A percentile compares a stretch with the other conserved stretches of the same genome.
Evolutionary conservation across 2,797 vertebrate genomes (phyloP).

Genomic region (Gymnothorax reevesii): DNA sequence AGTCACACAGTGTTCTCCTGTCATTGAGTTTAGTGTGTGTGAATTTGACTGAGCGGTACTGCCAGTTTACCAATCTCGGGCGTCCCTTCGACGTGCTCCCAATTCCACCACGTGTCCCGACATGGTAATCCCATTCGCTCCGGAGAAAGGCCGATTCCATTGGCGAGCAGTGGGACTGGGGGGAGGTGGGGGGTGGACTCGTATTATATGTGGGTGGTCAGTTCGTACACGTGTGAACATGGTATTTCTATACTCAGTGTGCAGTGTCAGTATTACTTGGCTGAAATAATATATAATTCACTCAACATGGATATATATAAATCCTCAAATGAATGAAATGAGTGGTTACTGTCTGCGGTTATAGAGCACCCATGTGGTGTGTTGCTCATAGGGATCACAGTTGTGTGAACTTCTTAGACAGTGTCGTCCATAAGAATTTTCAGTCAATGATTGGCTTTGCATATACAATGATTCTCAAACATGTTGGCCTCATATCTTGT

Average conservation of each 20-base stretch:
- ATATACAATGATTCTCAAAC: not conserved
- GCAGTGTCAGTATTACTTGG: not conserved
- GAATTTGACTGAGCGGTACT: not conserved
- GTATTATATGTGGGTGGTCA: slow-evolving; percentile 22
- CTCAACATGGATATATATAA: too few relatives aligned
- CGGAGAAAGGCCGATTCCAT: slow-evolving; percentile 20
- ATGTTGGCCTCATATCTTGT: not conserved
- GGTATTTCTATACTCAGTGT: not conserved
- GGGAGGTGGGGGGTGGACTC: slow-evolving; percentile 39
- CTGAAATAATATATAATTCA: too few relatives aligned
- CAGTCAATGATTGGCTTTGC: not conserved
- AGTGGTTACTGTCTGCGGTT: too few relatives aligned
- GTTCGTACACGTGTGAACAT: not conserved
- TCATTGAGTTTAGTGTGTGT: not conserved
- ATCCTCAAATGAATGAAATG: too few relatives aligned
- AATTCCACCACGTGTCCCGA: not conserved
- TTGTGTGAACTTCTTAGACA: too few relatives aligned
- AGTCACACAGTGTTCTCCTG: not conserved
- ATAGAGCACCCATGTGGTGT: too few relatives aligned
- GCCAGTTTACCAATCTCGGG: not conserved
- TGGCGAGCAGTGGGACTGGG: slow-evolving; percentile 24
- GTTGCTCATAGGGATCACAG: too few relatives aligned
- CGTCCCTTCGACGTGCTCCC: not conserved
- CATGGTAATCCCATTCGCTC: slow-evolving; percentile 36
- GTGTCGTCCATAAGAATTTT: too few relatives aligned